Evolutionary conservation across 2,113 vertebrate genomes (phyloP), one percentile per base, ranked within the genome.

Genomic region (Candoia aspera): DNA sequence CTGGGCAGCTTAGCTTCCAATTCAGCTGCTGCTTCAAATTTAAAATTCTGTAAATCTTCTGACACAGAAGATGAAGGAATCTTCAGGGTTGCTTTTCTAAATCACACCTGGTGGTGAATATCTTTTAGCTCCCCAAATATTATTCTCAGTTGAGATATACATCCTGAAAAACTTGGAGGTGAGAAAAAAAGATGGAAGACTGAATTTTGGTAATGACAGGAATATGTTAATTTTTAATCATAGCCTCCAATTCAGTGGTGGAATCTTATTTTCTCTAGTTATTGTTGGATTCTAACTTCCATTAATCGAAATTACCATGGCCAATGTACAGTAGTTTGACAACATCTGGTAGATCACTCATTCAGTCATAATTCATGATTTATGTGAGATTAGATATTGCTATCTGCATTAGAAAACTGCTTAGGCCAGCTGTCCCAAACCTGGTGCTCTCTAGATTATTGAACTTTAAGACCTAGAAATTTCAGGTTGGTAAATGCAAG

Each of bases 131-230:
- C 6, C 13, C 6, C 13, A 73, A 73, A 68, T 73, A 73, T 37
- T 37, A 17, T 17, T 33, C n/a, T 73, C 33, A 33, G 2, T 73
- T 53, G 33, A 62, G 55, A 73, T 49, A 93, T 89, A 3, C 91
- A 62, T 89, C 33, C n/a, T 79, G 49, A 90, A 95, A 92, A 90
- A 86, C 91, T 85, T 0, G 0, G n/a, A 90, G 62, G 87, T 42
- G 87, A 42, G 29, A 60, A 1, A 95, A 73, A 94, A 92, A 57
- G 85, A 90, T 49, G 89, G 93, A 87, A 95, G 55, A 24, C 60
- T 60, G 49, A 86, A 87, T 89, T 59, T 94, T 93, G 91, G 17
- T 46, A 84, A 5, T 24, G 58, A 46, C 19, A 73, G 2, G 19
- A 89, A 73, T 53, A n/a, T 37, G 53, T 53, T 89, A 29, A 49